Base-by-base conservation (phyloP, 2,888 invertebrate genomes). In the Oxytorus armatus region DNA sequence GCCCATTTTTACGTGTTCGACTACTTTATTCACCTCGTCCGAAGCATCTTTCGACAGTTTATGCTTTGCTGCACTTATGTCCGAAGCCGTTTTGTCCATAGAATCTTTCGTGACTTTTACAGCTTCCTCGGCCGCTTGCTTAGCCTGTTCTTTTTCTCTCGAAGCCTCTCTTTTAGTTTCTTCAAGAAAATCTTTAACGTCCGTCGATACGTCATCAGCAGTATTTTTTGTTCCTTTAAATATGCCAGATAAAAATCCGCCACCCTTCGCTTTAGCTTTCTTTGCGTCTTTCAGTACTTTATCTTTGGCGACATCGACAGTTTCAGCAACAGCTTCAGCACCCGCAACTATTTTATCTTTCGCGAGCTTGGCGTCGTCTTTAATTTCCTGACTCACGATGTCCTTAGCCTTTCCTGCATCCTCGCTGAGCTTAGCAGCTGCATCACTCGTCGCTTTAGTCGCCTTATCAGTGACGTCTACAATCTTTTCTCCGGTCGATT, bases 401-500 rank as follows among this genome's bases (percentile, higher is more conserved):
- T 83, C 77, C 5, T 81, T 77, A 4, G 81, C 69, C 51, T 81
- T 81, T 25, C 79, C 83, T 0, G 63, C 61, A 53, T 79, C 83
- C 42, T 76, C 72, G 1, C 61, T 49, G 11, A 82, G 7, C 59
- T 82, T 61, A 33, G 72, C 49, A 8, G 49, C 69, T 33, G 77
- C 44, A 33, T 39, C 76, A 49, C 39, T 73, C 7, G 79, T 83
- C 49, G 55, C 49, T 57, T 59, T 79, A 18, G 72, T 42, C 25
- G 53, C 72, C 36, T 82, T 80, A 7, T 23, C 39, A 18, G 70
- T 47, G 4, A 68, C 21, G 55, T 59, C 65, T 1, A 93, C 93
- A 85, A 93, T 92, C 88, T 93, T 93, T 77, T 85, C 81, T 5
- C 82, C 82, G 0, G 79, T 93, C 21, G 93, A 92, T 0, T 93